Percentiles rank a stretch among this genome's conserved stretches.
Evolutionary conservation across 2,797 vertebrate genomes (phyloP).

Genomic region (Enteromius thamalakanensis): DNA sequence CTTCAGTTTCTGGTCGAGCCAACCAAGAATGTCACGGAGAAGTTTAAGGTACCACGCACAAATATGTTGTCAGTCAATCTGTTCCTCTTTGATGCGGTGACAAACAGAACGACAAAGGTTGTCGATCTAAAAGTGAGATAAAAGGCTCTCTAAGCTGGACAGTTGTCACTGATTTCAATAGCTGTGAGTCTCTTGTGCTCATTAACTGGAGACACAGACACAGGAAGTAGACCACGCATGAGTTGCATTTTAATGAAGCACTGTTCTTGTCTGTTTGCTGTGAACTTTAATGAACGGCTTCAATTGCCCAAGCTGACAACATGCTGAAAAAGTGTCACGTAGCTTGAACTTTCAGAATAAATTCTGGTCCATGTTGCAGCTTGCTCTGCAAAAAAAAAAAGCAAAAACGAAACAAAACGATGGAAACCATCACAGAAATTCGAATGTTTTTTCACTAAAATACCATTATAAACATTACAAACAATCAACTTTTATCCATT

Average conservation of each 20-base stretch:
- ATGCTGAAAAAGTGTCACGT: neutral
- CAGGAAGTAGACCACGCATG: conserved; percentile 9
- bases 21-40: conserved; percentile 76
- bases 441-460: too few species aligned
- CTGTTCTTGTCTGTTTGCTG: conserved; percentile 46
- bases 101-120: neutral
- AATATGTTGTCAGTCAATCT: neutral
- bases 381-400: too few species aligned
- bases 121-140: neutral
- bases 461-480: too few species aligned
- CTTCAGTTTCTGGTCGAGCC: conserved; percentile 82
- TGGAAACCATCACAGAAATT: too few species aligned
- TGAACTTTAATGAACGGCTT: conserved; percentile 18
- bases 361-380: neutral
- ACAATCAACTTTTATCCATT: too few species aligned
- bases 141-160: conserved; percentile 4
- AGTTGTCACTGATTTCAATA: conserved; percentile 4
- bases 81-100: neutral
- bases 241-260: conserved; percentile 68
- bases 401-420: too few species aligned
- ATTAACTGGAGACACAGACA: conserved; percentile 12
- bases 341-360: neutral
- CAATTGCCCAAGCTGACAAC: neutral
- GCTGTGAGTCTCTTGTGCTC: conserved; percentile 17
- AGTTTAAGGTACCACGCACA: conserved; percentile 73